Evolutionary conservation across 2,888 invertebrate genomes (phyloP).

Genomic region (Polietes domitor): DNA sequence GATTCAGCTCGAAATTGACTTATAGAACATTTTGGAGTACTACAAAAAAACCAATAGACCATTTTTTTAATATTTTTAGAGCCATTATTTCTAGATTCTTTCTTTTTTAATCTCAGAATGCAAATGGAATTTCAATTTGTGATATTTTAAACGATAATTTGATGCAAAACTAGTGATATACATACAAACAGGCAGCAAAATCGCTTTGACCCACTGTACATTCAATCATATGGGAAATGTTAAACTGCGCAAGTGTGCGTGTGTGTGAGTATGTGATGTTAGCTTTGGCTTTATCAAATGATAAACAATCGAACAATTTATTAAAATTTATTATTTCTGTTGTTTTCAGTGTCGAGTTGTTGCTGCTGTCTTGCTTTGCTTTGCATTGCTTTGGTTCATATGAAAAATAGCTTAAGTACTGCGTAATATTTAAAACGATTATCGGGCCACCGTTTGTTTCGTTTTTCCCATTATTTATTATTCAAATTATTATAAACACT

Average conservation of each 20-base stretch:
- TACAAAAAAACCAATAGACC: no score
- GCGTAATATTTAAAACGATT: constrained; percentile 52
- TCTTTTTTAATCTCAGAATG: no score
- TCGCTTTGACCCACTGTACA: neutral
- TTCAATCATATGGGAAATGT: constrained; percentile 14
- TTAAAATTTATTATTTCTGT: constrained; percentile 45
- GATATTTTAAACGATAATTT: no score
- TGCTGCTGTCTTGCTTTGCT: neutral
- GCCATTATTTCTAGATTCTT: no score
- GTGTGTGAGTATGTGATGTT: constrained; percentile 3
- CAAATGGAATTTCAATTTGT: no score
- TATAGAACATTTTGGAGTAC: no score
- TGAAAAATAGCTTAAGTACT: constrained; percentile 54
- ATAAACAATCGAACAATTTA: constrained; percentile 63
- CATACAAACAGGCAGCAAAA: no score
- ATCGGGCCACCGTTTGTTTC: constrained; percentile 44
- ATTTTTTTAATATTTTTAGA: no score
- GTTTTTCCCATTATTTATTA: constrained; percentile 37
- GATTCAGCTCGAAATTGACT: no score
- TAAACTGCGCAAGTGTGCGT: neutral
- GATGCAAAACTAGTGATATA: no score
- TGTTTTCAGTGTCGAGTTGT: neutral
- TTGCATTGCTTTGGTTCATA: constrained; percentile 31
- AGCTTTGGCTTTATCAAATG: constrained; percentile 55
- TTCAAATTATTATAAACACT: constrained; percentile 34